Base-by-base conservation (phyloP, 1,140 invertebrate genomes). In the Leguminivora glycinivorella region DNA sequence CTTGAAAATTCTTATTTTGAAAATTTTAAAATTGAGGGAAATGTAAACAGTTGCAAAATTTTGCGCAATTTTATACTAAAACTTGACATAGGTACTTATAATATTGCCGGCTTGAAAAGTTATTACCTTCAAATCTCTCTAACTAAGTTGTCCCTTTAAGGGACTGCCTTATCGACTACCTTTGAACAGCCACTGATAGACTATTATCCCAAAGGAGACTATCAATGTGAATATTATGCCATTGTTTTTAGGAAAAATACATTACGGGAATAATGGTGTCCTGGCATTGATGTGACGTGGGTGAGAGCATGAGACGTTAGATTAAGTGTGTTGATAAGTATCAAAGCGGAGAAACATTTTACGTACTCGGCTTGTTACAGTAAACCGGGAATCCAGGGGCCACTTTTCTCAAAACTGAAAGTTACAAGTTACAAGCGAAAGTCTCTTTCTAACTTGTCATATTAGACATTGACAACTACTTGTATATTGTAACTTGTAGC, bases 181-280 rank as follows among this genome's bases (percentile, higher is more conserved):
- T 6, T n/a, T 22, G 47, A n/a, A 22, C 14, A 52, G 17, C 47
- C 47, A 47, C 17, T 22, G 17, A 52, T 52, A 52, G 47, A 52
- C 47, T 52, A 52, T 52, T 52, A 52, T 52, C 47, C 47, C 47
- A 52, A 22, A 52, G 47, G 47, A n/a, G 47, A 22, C 47, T 22
- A 52, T 52, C 47, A 52, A 52, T 52, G 47, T 9, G 47, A 52
- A 52, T 52, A 52, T 52, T 22, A 52, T 52, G 9, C 47, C 47
- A 22, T 52, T 52, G 47, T 52, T 52, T 52, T 52, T 52, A 19
- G 47, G 19, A 52, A 52, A 52, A 52, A 52, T 52, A 52, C 47
- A 52, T 52, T 52, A 22, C 47, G 19, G 47, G 19, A 52, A 52
- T 52, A 52, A 52, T 52, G 47, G 19, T 52, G n/a, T 2, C 47